Evolutionary conservation across 2,797 vertebrate species (phyloP).

Genomic region (Rhincodon typus): DNA sequence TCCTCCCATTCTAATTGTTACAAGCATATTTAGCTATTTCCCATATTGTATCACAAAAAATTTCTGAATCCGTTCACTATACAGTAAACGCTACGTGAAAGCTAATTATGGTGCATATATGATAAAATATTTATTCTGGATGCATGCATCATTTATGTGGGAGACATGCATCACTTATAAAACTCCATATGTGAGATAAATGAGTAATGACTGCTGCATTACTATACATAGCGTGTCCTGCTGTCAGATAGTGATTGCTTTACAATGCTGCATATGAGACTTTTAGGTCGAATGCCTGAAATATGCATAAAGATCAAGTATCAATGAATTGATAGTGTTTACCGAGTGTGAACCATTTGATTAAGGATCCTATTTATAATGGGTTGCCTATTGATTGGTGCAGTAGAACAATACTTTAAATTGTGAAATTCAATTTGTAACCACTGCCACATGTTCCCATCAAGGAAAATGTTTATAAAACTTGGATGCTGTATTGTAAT

Average conservation of each 20-base stretch:
- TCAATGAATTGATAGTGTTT: not conserved
- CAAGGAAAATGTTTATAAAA: not conserved
- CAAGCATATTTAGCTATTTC: not conserved
- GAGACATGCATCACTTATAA: not conserved
- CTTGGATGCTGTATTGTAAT: not conserved
- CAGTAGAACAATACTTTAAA: not conserved
- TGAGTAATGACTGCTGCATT: not conserved
- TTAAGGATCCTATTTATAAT: not conserved
- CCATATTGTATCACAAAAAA: not conserved
- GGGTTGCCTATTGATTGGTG: not conserved
- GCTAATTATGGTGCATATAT: not conserved
- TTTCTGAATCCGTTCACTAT: not conserved
- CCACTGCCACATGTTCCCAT: not conserved
- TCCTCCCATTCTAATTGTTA: not conserved
- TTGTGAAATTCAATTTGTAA: not conserved
- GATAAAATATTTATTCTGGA: not conserved
- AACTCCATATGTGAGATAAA: not conserved
- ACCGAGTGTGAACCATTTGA: not conserved
- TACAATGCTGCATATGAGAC: not conserved
- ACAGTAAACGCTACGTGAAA: not conserved
- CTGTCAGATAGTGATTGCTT: not conserved
- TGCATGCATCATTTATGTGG: not conserved
- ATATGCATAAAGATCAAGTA: not conserved
- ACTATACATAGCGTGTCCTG: not conserved
- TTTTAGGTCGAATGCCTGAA: not conserved